A percentile compares a stretch with the other conserved stretches of the same genome.
Evolutionary conservation across 2,113 vertebrate genomes (phyloP).

Genomic region (Naja naja): DNA sequence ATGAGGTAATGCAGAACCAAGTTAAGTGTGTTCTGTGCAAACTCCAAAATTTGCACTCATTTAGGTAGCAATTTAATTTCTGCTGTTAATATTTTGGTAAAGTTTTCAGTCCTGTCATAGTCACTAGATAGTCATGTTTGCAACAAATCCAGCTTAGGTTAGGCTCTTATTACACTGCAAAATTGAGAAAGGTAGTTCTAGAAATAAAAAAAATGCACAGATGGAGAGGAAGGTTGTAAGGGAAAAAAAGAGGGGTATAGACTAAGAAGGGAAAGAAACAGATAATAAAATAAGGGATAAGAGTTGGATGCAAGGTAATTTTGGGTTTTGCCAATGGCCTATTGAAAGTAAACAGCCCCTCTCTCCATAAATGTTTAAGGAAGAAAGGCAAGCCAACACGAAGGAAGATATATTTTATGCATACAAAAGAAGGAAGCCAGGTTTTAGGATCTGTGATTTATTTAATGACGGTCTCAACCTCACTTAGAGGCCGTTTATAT

Average conservation of each 20-base stretch:
- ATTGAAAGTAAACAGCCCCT: slow-evolving; percentile 12
- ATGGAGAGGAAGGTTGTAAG: neutral
- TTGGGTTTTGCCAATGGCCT: neutral
- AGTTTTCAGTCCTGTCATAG: neutral
- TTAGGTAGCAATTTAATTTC: neutral
- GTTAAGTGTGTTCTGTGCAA: neutral
- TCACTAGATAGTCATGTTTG: neutral
- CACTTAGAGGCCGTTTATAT: slow-evolving; percentile 72
- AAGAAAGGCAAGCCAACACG: slow-evolving; percentile 12
- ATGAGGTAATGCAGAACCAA: neutral
- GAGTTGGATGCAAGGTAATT: neutral
- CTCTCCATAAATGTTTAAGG: slow-evolving; percentile 34
- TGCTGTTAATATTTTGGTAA: neutral
- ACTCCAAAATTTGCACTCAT: neutral
- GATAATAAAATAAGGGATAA: neutral
- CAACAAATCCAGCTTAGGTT: neutral
- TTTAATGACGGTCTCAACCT: slow-evolving; percentile 73
- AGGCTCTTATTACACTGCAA: neutral
- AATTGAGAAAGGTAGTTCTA: neutral
- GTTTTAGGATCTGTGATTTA: slow-evolving; percentile 70
- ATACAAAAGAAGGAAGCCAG: slow-evolving; percentile 1
- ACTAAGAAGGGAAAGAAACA: neutral
- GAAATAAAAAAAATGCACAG: neutral
- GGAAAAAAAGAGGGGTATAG: neutral
- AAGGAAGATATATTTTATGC: slow-evolving; percentile 7